Evolutionary conservation across 2,113 vertebrate genomes (phyloP).

Genomic region (Tenrec ecaudatus): DNA sequence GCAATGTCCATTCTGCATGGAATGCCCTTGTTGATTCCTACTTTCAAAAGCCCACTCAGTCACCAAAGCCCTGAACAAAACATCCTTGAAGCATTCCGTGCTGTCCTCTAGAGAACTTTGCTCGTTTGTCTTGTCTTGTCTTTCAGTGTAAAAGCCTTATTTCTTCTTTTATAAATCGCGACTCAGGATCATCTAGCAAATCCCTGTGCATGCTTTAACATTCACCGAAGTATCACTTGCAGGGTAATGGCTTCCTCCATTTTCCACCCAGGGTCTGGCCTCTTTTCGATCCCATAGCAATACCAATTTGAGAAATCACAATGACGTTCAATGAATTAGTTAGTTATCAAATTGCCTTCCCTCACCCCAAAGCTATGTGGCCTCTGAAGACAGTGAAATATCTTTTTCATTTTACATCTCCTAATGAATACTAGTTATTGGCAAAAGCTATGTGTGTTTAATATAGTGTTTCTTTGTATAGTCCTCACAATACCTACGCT

Average conservation of each 20-base stretch:
- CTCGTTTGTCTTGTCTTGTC: not conserved
- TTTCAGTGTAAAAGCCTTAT: not conserved
- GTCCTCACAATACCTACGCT: too few species aligned
- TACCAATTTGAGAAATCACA: not conserved
- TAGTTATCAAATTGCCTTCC: not conserved
- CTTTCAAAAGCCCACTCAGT: not conserved
- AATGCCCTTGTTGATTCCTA: constrained; percentile 1
- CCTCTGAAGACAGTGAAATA: constrained; percentile 40
- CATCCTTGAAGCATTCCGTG: not conserved
- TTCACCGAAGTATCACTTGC: not conserved
- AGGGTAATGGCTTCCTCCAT: not conserved
- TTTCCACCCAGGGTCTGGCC: not conserved
- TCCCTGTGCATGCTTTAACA: not conserved
- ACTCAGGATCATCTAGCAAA: not conserved
- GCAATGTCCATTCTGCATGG: not conserved
- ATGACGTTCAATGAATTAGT: not conserved
- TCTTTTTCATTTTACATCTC: constrained; percentile 10
- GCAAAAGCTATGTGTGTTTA: not conserved
- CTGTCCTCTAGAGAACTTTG: not conserved
- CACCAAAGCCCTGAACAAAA: not conserved
- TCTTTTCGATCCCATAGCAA: not conserved
- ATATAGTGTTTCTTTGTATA: not conserved
- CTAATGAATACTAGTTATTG: not conserved
- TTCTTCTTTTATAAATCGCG: constrained; percentile 1
- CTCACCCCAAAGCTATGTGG: not conserved